A percentile compares a stretch with the other conserved stretches of the same genome.
Conservation (phyloP, 2,113 vertebrate species). For the Lipotes vexillifer region DNA sequence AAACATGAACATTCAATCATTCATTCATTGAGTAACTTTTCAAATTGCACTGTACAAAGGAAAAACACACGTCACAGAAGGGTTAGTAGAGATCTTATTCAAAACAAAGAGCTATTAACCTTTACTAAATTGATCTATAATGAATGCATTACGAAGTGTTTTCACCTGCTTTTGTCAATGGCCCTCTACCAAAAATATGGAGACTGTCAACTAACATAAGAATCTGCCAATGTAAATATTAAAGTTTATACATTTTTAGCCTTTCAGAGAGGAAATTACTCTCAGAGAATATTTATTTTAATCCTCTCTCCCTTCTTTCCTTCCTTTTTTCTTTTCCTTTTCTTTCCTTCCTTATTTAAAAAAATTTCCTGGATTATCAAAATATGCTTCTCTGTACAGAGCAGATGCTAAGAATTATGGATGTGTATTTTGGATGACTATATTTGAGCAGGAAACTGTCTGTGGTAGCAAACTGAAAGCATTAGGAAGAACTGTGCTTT, state of each 20-base stretch:
- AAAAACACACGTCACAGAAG: neutral
- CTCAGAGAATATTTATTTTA: constrained; percentile 31
- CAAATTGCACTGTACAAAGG: neutral
- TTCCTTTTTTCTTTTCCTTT: neutral
- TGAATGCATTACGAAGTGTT: constrained; percentile 53
- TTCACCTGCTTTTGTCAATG: constrained; percentile 34
- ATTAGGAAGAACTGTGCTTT: constrained; percentile 50
- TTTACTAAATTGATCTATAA: constrained; percentile 42
- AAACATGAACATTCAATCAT: neutral
- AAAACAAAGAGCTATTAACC: constrained; percentile 46
- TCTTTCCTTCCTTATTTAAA: neutral
- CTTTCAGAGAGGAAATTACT: constrained; percentile 25
- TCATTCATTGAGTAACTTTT: neutral
- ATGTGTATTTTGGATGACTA: constrained; percentile 42
- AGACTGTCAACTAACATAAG: constrained; percentile 5
- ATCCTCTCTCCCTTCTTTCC: neutral
- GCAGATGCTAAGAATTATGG: constrained; percentile 45
- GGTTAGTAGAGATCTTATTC: neutral
- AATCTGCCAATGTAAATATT: constrained; percentile 54
- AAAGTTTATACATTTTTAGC: constrained; percentile 33
- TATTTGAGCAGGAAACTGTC: constrained; percentile 38
- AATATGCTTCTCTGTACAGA: constrained; percentile 20
- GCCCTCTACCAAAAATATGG: constrained; percentile 31
- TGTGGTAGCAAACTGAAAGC: constrained; percentile 43
- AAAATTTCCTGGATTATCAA: neutral